These are phyloP conservation scores for Edolisoma coerulescens DNA, from an alignment of 2,113 vertebrate genomes.

Conservation along the genomic window DNA sequence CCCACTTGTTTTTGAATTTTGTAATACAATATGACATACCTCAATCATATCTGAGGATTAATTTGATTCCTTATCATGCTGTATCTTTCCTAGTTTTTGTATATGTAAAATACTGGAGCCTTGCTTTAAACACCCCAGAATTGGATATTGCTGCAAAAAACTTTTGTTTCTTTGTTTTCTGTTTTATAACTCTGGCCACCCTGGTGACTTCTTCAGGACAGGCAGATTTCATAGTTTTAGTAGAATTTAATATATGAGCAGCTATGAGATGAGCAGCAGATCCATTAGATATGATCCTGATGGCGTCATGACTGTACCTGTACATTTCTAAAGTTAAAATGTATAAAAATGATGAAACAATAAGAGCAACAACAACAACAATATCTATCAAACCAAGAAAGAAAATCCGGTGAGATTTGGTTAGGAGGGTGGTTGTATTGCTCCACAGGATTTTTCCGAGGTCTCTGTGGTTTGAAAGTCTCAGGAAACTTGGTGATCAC, in stretches of 20 bases:
- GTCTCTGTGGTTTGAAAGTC: not conserved
- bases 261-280: not conserved
- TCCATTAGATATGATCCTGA: not conserved
- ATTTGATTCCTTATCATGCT: not conserved
- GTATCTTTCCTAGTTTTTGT: not conserved
- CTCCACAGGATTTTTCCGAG: not conserved
- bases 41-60: not conserved
- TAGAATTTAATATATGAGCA: not conserved
- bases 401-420: not conserved
- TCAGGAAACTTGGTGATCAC: not conserved
- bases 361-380: not conserved
- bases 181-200: not conserved
- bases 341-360: not conserved
- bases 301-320: not conserved
- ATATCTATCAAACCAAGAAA: not conserved
- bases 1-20: not conserved
- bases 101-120: not conserved
- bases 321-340: not conserved
- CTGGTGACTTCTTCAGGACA: not conserved
- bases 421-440: fast-evolving
- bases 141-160: not conserved
- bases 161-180: not conserved
- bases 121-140: not conserved
- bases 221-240: not conserved
- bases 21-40: not conserved